These are phyloP conservation scores for Solea senegalensis DNA, from an alignment of 2,113 vertebrate species.

Conservation along the genomic window DNA sequence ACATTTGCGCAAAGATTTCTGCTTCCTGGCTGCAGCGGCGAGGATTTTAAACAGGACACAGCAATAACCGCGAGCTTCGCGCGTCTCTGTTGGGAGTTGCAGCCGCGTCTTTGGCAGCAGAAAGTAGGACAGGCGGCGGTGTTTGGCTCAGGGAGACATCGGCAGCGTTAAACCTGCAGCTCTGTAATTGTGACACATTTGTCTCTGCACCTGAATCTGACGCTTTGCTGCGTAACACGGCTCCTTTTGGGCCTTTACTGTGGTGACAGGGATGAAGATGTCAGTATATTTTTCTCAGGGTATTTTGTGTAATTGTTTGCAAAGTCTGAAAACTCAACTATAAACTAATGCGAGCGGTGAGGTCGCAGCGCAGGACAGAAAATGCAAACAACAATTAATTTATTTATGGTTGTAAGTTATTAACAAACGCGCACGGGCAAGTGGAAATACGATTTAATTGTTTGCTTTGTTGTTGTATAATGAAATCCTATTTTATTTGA, in stretches of 20 bases:
- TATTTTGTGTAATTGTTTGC: constrained; percentile 1
- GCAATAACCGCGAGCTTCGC: constrained; percentile 16
- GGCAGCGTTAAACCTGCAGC: background rate
- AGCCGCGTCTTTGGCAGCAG: constrained; percentile 23
- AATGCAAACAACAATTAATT: constrained; percentile 14
- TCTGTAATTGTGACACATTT: background rate
- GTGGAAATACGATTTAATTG: background rate
- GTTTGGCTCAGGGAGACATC: constrained; percentile 23
- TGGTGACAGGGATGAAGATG: background rate
- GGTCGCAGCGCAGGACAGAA: background rate
- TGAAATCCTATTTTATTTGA: background rate
- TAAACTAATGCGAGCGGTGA: background rate
- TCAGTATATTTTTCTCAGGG: background rate
- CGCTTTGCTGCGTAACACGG: background rate
- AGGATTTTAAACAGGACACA: constrained; percentile 29
- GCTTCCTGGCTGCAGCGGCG: constrained; percentile 31
- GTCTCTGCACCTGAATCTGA: background rate
- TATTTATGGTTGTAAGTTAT: constrained; percentile 1
- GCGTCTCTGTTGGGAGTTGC: constrained; percentile 3
- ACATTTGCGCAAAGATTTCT: constrained; percentile 50
- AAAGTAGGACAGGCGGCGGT: constrained; percentile 46
- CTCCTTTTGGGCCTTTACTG: background rate
- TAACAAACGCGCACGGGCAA: background rate
- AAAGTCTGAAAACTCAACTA: constrained; percentile 12
- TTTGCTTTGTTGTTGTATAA: background rate